A percentile compares a stretch with the other conserved stretches of the same genome.
These are phyloP conservation scores for Myxocyprinus asiaticus DNA, from an alignment of 2,113 vertebrate genomes.

Conservation along the genomic window DNA sequence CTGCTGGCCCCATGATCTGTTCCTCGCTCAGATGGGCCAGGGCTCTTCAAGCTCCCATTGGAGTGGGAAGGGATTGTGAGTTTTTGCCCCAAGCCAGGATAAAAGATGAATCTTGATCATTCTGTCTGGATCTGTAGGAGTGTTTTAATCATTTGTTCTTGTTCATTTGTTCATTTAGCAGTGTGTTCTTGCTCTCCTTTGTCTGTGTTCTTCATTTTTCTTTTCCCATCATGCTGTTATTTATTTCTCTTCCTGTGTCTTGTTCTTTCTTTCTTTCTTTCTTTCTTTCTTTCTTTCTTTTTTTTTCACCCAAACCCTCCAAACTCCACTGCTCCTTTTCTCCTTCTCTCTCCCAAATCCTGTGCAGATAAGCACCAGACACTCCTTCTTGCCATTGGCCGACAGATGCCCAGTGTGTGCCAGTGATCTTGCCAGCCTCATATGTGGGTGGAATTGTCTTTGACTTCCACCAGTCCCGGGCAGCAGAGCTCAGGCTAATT, in stretches of 20 bases:
- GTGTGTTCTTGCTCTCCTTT: too few species aligned
- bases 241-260: too few species aligned
- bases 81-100: slow-evolving; percentile 37
- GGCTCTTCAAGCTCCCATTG: neutral
- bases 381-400: slow-evolving; percentile 34
- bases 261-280: too few species aligned
- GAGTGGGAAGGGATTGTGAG: slow-evolving; percentile 26
- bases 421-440: slow-evolving; percentile 49
- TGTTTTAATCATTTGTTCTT: slow-evolving; percentile 24
- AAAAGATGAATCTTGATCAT: slow-evolving; percentile 21
- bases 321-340: too few species aligned
- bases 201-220: too few species aligned
- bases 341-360: slow-evolving; percentile 7
- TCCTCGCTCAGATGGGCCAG: slow-evolving; percentile 16
- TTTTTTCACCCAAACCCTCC: too few species aligned
- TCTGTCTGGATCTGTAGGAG: slow-evolving; percentile 12
- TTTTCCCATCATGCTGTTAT: too few species aligned
- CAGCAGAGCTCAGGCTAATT: slow-evolving; percentile 35
- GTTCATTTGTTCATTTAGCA: neutral
- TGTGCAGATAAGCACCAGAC: slow-evolving; percentile 46
- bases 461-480: slow-evolving; percentile 34
- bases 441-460: slow-evolving; percentile 55
- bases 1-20: slow-evolving; percentile 32
- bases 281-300: neutral
- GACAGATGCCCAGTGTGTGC: slow-evolving; percentile 16